Percentiles rank a stretch among this genome's conserved stretches.
These are phyloP conservation scores for Sebastes glaucus DNA, from an alignment of 2,797 vertebrate species.

Conservation along the genomic window DNA sequence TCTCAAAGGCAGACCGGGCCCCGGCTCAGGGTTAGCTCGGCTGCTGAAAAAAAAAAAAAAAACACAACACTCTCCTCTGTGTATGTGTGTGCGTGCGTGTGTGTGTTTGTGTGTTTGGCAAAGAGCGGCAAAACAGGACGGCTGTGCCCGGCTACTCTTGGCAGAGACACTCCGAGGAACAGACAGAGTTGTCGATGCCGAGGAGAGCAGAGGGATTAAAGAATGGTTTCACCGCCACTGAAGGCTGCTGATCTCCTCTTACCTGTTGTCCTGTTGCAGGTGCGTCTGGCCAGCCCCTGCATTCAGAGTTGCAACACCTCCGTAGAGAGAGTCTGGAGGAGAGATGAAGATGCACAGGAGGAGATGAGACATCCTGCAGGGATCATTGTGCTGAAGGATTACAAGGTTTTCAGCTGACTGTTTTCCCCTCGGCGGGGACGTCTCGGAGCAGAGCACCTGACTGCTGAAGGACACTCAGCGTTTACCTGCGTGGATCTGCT, in stretches of 20 bases:
- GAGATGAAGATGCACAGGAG: slow-evolving; percentile 31
- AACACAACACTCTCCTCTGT: slow-evolving; percentile 66
- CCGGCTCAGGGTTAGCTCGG: slow-evolving; percentile 91
- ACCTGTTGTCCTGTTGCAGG: slow-evolving; percentile 72
- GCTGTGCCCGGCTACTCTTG: slow-evolving; percentile 72
- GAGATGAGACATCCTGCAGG: slow-evolving; percentile 30
- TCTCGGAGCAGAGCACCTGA: slow-evolving; percentile 43
- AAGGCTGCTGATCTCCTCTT: slow-evolving; percentile 38
- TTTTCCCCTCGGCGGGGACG: slow-evolving; percentile 20
- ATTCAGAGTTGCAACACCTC: slow-evolving; percentile 26
- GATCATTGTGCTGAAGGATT: slow-evolving; percentile 57
- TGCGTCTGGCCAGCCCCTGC: slow-evolving; percentile 16
- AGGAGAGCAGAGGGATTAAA: slow-evolving; percentile 56
- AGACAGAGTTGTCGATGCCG: slow-evolving; percentile 65
- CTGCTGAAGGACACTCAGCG: slow-evolving; percentile 11
- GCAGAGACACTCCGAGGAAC: slow-evolving; percentile 70
- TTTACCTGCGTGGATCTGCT: slow-evolving; percentile 43
- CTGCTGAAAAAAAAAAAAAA: slow-evolving; percentile 78
- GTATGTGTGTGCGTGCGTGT: slow-evolving; percentile 36
- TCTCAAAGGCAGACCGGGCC: slow-evolving; percentile 96
- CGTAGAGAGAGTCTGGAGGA: slow-evolving; percentile 8
- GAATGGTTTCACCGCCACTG: slow-evolving; percentile 13
- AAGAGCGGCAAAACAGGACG: slow-evolving; percentile 84
- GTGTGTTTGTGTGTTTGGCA: slow-evolving; percentile 89
- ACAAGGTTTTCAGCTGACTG: slow-evolving; percentile 13